Base-by-base conservation (phyloP, 2,113 vertebrate species). In the Trichechus manatus region DNA sequence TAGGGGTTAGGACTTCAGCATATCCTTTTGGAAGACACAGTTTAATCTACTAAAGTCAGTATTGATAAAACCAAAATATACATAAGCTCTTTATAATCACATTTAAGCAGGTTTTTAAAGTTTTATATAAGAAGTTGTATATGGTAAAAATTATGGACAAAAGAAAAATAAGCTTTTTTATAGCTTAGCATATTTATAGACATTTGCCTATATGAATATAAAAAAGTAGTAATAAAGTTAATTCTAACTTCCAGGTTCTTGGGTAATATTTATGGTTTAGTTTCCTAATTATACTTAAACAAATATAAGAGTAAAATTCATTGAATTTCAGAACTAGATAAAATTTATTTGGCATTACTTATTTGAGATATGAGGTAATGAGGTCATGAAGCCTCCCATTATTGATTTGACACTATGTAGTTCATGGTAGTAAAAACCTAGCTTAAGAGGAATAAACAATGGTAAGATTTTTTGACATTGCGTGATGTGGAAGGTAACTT, bases 201-300 rank as follows among this genome's bases (percentile, higher is more conserved):
- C 5, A 68, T 66, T 56, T 89, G 20, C 20, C 36, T 39, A 39
- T 39, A 39, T 63, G 10, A 92, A 50, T 84, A 75, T 53, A 59
- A 56, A 84, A 66, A 84, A 61, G 23, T 63, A 83, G 42, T 89
- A 20, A 82, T 82, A 72, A 42, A 44, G 6, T 61, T 93, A 88
- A 61, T 91, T 84, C 39, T 7, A 86, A 61, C 33, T 87, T 95
- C 77, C 29, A 88, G 33, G 20, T 81, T 82, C 80, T 91, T 59
- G 27, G 42, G 68, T 22, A 42, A 1, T 80, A 70, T 75, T 81
- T 89, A 31, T 44, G 36, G 85, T 87, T 88, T 5, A 90, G 5
- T 82, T 93, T 91, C 77, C 5, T 74, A 23, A 63, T 87, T 87
- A 84, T 84, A 17, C 64, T 29, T 53, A 50, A 86, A 78, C 56